Evolutionary conservation across 2,888 invertebrate genomes (phyloP), one percentile per base, ranked within the genome.

Genomic region (Punctoribates punctum): DNA sequence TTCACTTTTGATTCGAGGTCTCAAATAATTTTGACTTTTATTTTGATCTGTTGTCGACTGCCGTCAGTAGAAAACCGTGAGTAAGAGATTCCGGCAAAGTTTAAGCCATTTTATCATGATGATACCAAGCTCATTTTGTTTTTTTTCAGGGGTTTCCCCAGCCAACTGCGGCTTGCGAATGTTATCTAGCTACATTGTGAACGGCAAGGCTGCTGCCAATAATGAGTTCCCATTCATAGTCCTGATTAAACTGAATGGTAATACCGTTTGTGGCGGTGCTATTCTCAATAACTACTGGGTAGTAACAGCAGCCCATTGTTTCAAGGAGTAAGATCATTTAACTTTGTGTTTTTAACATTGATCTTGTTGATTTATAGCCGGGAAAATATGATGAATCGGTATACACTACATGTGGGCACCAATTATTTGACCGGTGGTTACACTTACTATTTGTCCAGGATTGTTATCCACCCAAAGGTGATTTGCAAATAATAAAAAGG

Each of bases 171-270:
- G 60, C 1, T 1, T 60, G 11, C 5, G 23, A 17, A 9, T 13
- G 20, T 1, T 15, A 3, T 3, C 17, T 1, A 34, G 11, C 9
- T 38, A 4, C 5, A 38, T 67, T 4, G 67, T 67, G 17, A 29
- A 29, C 20, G 67, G 67, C n/a, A 5, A 38, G 0, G 29, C 1
- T 6, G 38, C 38, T 9, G n/a, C 5, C 1, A 5, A 3, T 4
- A 17, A 38, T 11, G 67, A 67, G n/a, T 67, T 67, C 6, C 67
- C 34, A 38, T 67, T 67, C n/a, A 15, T 67, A 9, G 67, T 67
- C 8, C 67, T 67, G 9, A 38, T 67, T 1, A 38, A 38, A n/a
- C n/a, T 67, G 20, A n/a, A 38, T 11, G 67, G 38, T 2, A 67
- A n/a, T 15, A 67, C 67, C 1, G 20, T 34, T n/a, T 70, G 70